phyloP scores from a whole-genome alignment of 2,888 invertebrate species.

The Drosophila picticornis region DNA sequence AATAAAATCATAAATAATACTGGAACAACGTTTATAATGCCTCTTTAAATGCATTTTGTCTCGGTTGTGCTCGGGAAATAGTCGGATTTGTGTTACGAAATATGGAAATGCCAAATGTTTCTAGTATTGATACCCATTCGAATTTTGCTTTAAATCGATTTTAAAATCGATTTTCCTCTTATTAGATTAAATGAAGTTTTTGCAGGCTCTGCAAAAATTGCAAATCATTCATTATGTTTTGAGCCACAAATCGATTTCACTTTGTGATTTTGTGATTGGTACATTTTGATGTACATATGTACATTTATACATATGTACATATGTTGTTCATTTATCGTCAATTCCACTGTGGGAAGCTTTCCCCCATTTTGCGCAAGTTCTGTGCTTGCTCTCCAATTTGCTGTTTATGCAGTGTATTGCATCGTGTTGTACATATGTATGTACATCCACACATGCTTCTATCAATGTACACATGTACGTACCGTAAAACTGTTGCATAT shows the following conservation, averaged over 20 bases:
- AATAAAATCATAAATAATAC: not conserved
- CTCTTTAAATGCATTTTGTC: not conserved
- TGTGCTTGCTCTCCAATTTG: conserved; percentile 14
- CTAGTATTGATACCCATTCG: not conserved
- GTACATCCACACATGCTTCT: not conserved
- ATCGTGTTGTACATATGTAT: not conserved
- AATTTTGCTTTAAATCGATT: not conserved
- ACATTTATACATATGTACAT: not conserved
- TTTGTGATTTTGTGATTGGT: not conserved
- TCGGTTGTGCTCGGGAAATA: not conserved
- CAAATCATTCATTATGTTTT: not conserved
- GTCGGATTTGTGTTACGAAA: not conserved
- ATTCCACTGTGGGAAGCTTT: not conserved
- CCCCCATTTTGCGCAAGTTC: not conserved
- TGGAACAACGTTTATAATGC: not conserved
- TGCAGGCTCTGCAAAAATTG: not conserved
- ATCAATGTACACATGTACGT: not conserved
- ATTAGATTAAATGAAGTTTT: not conserved
- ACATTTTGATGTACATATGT: not conserved
- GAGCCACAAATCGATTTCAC: not conserved
- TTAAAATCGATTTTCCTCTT: not conserved
- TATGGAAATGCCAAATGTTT: not conserved
- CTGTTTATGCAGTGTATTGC: not conserved
- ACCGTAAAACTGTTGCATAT: conserved; percentile 35
- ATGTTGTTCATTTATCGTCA: not conserved